Evolutionary conservation across 2,888 invertebrate genomes (phyloP).

Genomic region (Mantis religiosa): DNA sequence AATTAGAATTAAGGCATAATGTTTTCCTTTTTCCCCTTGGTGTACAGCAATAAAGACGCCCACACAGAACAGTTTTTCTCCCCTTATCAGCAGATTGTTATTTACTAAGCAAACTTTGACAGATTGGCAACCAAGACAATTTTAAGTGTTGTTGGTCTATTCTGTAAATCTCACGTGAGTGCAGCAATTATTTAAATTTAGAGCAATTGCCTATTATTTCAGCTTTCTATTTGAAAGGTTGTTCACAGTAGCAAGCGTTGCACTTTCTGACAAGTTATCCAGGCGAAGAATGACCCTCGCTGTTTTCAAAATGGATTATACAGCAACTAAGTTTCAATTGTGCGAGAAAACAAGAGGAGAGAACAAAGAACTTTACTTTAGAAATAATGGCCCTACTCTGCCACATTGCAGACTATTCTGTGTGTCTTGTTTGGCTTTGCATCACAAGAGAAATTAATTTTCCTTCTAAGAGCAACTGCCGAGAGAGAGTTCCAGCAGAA

Average conservation of each 20-base stretch:
- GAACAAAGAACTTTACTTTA: not conserved
- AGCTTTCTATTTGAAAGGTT: not conserved
- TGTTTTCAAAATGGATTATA: not conserved
- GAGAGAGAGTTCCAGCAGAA: not conserved
- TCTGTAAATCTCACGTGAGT: too few species aligned
- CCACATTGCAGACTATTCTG: not conserved
- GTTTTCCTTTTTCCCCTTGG: too few species aligned
- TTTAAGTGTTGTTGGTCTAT: too few species aligned
- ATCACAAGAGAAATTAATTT: not conserved
- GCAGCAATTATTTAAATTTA: too few species aligned
- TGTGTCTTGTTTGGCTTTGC: not conserved
- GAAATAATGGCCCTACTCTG: not conserved
- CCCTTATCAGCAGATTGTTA: too few species aligned
- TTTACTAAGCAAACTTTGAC: too few species aligned
- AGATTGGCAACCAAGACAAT: too few species aligned
- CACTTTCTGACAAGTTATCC: not conserved
- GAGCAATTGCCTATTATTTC: too few species aligned
- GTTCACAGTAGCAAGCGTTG: not conserved
- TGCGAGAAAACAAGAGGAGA: not conserved
- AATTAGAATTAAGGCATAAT: too few species aligned
- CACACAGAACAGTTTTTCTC: too few species aligned
- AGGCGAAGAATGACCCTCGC: not conserved
- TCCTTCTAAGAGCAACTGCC: not conserved
- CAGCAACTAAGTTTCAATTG: not conserved
- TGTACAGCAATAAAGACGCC: too few species aligned